Evolutionary conservation across 2,113 vertebrate species (phyloP), one percentile per base, ranked within the genome.

Genomic region (Prunella fulvescens): DNA sequence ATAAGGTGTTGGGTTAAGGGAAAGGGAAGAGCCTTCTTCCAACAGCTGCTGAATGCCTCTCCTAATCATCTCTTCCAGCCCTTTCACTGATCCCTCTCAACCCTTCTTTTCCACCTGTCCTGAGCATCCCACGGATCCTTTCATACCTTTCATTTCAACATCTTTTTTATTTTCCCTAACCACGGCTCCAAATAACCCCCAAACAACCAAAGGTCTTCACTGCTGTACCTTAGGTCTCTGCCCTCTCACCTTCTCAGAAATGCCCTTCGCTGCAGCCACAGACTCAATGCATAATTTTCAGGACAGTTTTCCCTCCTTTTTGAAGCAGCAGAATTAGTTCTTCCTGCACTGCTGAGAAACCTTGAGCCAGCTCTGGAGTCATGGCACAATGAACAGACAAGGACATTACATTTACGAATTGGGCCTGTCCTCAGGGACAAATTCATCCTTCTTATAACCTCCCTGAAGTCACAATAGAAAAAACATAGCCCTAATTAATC

Each of bases 401-500:
- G 82, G 65, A 81, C 60, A 83, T 78, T 70, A 62, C 42, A 45
- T 88, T 86, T 86, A 90, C 0, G 0, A 91, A 83, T 33, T 61
- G 37, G n/a, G 7, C 67, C 84, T 83, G 50, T 81, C 88, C 90
- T 93, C 44, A 56, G 88, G 67, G 90, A 88, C 51, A 83, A 83
- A 93, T 88, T 90, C 44, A 86, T 92, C 69, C 37, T 78, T 86
- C 76, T 90, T 86, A 72, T 47, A 93, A 83, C 42, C 48, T 92
- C 60, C 48, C 23, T 67, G 44, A 81, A 88, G 60, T 74, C 72
- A 84, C 76, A 78, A 11, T 11, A 74, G 67, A 88, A 76, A 96
- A 96, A 96, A 88, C 3, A 10, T 10, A 88, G 25, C 65, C 73
- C 61, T 95, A 90, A 96, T 93, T 95, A 94, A 93, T 88, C 86